Percentiles rank a stretch among this genome's conserved stretches.
phyloP scores from a whole-genome alignment of 2,888 invertebrate genomes.

The Chydorus sphaericus region DNA sequence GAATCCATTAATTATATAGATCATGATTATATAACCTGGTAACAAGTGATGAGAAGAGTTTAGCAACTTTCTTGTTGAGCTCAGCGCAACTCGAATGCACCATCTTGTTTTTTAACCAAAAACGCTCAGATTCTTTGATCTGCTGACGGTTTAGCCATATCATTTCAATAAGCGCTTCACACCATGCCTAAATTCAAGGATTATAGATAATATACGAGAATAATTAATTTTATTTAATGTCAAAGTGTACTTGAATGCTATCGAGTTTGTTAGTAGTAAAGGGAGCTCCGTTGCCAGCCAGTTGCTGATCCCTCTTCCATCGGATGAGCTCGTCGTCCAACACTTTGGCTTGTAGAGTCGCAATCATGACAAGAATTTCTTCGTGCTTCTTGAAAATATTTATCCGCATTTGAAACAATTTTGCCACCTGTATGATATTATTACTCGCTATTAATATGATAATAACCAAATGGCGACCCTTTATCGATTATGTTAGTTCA shows the following conservation, averaged over 20 bases:
- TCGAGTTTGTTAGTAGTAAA: constrained; percentile 65
- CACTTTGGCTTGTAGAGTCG: constrained; percentile 51
- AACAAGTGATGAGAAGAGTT: constrained; percentile 44
- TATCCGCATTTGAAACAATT: constrained; percentile 46
- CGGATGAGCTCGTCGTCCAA: constrained; percentile 77
- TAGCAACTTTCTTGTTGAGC: constrained; percentile 44
- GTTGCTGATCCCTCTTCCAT: constrained; percentile 87
- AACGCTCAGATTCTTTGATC: constrained; percentile 52
- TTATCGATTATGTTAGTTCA: constrained; percentile 8
- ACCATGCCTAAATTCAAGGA: constrained; percentile 31
- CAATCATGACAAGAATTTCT: constrained; percentile 50
- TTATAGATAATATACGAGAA: background rate
- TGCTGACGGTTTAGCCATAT: constrained; percentile 77
- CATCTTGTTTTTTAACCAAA: constrained; percentile 44
- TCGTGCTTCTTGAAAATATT: constrained; percentile 59
- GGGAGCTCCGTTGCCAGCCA: constrained; percentile 79
- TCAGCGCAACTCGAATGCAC: constrained; percentile 37
- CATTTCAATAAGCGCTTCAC: constrained; percentile 71
- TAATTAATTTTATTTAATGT: constrained; percentile 10
- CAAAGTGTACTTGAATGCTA: constrained; percentile 72
- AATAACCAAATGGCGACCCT: background rate
- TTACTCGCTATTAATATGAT: background rate
- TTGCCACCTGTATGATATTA: constrained; percentile 32
- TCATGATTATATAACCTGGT: constrained; percentile 39
- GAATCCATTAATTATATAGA: background rate